Evolutionary conservation across 2,113 vertebrate genomes (phyloP).

Genomic region (Brachirus orientalis): DNA sequence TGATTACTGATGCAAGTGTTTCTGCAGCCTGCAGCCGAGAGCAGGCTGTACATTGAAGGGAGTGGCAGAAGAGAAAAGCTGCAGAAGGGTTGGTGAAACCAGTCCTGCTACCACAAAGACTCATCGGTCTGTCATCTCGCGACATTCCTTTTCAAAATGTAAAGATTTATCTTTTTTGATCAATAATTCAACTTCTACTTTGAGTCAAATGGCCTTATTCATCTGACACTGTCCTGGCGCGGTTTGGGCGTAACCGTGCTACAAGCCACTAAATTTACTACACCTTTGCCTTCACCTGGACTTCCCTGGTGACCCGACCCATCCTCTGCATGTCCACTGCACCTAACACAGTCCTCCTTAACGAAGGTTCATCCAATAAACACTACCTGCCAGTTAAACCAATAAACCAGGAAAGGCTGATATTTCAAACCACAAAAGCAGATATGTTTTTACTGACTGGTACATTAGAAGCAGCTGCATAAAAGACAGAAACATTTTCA

Average conservation of each 20-base stretch:
- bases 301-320: too few species aligned
- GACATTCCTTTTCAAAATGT: background rate
- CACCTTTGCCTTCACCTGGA: background rate
- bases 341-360: constrained; percentile 9
- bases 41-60: constrained; percentile 54
- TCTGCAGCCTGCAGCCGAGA: constrained; percentile 47
- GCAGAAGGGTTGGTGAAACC: constrained; percentile 51
- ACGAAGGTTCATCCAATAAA: constrained; percentile 10
- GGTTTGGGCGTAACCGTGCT: constrained; percentile 29
- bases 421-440: constrained; percentile 12
- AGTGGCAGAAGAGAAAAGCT: constrained; percentile 59
- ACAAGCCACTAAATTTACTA: background rate
- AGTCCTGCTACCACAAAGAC: constrained; percentile 32
- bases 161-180: background rate
- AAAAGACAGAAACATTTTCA: background rate
- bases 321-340: background rate
- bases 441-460: background rate
- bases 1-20: constrained; percentile 58
- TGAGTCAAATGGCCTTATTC: background rate
- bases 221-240: background rate
- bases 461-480: background rate
- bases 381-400: background rate
- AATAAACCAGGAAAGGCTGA: background rate
- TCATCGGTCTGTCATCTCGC: background rate
- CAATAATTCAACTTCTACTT: background rate